A percentile compares a stretch with the other conserved stretches of the same genome.
phyloP scores from a whole-genome alignment of 2,113 vertebrate species.

The Mustelus asterias region DNA sequence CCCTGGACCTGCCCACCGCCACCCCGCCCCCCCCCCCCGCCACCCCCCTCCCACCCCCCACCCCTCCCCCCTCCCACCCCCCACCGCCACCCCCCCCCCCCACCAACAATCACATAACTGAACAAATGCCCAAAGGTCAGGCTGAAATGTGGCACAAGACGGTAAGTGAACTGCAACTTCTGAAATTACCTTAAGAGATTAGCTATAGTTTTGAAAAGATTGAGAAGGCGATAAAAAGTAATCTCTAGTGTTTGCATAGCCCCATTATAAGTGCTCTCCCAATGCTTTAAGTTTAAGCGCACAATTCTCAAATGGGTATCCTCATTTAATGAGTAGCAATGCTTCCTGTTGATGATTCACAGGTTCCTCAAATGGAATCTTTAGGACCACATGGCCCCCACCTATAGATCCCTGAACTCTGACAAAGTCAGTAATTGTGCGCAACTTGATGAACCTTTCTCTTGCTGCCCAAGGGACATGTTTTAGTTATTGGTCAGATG shows the following conservation, averaged over 20 bases:
- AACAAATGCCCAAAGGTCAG: not conserved
- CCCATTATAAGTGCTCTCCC: not conserved
- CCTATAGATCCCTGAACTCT: not conserved
- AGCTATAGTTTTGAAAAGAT: not conserved
- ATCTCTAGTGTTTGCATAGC: not conserved
- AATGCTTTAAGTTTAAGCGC: not conserved
- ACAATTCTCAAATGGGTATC: not conserved
- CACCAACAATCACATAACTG: not conserved
- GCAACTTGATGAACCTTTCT: not conserved
- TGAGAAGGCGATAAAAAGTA: not conserved
- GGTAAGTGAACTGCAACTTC: not conserved
- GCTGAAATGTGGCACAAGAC: not conserved
- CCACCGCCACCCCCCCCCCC: too few relatives aligned
- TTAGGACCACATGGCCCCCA: not conserved
- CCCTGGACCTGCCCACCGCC: too few relatives aligned
- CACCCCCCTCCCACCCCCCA: too few relatives aligned
- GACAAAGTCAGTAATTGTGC: not conserved
- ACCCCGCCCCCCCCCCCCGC: too few relatives aligned
- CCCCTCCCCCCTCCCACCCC: too few relatives aligned
- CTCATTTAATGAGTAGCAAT: not conserved
- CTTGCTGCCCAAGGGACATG: not conserved
- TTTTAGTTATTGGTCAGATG: not conserved
- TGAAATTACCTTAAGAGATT: not conserved
- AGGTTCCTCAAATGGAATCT: not conserved
- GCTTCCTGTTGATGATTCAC: not conserved